A percentile compares a stretch with the other conserved stretches of the same genome.
These are phyloP conservation scores for Galeopsomyia nigrocyanea DNA, from an alignment of 2,888 invertebrate genomes.

Conservation along the genomic window DNA sequence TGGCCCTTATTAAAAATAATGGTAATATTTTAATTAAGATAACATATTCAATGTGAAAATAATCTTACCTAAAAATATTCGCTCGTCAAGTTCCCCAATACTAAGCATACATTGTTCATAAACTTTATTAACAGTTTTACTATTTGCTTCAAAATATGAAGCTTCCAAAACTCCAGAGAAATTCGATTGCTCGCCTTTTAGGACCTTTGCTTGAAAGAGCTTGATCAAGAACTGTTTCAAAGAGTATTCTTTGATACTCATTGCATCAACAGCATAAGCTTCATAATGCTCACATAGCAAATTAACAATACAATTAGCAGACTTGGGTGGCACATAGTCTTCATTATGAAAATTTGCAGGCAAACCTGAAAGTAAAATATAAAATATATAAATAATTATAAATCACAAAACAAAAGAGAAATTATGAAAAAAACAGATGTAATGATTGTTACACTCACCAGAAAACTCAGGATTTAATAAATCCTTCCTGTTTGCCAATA, in stretches of 20 bases:
- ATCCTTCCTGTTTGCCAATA: conserved; percentile 84
- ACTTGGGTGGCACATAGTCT: conserved; percentile 74
- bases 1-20: too few species aligned
- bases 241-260: conserved; percentile 90
- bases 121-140: conserved; percentile 84
- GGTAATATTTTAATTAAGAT: too few species aligned
- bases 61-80: conserved; percentile 87
- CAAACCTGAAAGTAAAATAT: conserved; percentile 72
- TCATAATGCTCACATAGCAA: conserved; percentile 85
- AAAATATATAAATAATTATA: conserved; percentile 8
- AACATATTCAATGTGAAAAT: too few species aligned
- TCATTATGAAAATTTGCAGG: conserved; percentile 78
- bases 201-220: conserved; percentile 78
- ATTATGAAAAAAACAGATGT: background rate
- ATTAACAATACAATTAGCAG: conserved; percentile 86
- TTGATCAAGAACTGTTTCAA: conserved; percentile 84
- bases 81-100: conserved; percentile 96
- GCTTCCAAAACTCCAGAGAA: conserved; percentile 84
- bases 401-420: conserved; percentile 20
- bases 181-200: conserved; percentile 80
- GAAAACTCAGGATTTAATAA: conserved; percentile 86
- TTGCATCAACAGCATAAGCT: conserved; percentile 89
- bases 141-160: conserved; percentile 86
- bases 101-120: conserved; percentile 94
- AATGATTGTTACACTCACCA: conserved; percentile 70